Evolutionary conservation across 2,113 vertebrate genomes (phyloP).

Genomic region (Protomyctophum bolini): DNA sequence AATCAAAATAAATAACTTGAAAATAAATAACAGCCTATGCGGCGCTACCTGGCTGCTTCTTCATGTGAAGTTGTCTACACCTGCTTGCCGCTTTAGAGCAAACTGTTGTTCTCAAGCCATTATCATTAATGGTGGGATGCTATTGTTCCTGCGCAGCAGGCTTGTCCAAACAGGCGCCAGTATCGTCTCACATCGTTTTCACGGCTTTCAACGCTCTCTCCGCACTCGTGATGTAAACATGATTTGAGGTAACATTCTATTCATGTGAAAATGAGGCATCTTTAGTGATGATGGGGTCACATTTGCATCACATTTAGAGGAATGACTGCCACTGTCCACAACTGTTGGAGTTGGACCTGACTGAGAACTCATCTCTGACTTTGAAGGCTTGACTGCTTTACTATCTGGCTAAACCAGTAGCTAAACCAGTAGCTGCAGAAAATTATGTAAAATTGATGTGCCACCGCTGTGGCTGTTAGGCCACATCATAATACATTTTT

Average conservation of each 20-base stretch:
- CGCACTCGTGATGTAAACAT: constrained; percentile 58
- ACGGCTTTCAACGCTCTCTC: constrained; percentile 30
- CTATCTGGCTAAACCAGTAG: no score
- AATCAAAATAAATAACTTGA: neutral
- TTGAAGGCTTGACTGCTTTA: no score
- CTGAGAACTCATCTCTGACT: constrained; percentile 42
- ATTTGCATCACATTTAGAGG: constrained; percentile 63
- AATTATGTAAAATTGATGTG: no score
- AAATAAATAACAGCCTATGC: neutral
- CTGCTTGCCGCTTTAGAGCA: constrained; percentile 32
- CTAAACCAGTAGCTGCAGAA: no score
- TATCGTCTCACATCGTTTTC: constrained; percentile 48
- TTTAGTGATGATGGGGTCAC: constrained; percentile 45
- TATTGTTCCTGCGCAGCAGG: constrained; percentile 70
- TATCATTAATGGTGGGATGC: constrained; percentile 48
- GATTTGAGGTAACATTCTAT: constrained; percentile 57
- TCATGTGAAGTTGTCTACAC: constrained; percentile 27
- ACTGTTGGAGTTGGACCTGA: constrained; percentile 14
- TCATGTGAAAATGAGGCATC: constrained; percentile 69
- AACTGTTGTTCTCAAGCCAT: constrained; percentile 44
- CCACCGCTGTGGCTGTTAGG: no score
- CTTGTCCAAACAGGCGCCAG: constrained; percentile 81
- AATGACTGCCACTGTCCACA: neutral
- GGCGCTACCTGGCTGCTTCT: neutral
- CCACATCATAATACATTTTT: no score